Evolutionary conservation across 1,140 invertebrate species (phyloP), one percentile per base, ranked within the genome.

Genomic region (Maconellicoccus hirsutus): DNA sequence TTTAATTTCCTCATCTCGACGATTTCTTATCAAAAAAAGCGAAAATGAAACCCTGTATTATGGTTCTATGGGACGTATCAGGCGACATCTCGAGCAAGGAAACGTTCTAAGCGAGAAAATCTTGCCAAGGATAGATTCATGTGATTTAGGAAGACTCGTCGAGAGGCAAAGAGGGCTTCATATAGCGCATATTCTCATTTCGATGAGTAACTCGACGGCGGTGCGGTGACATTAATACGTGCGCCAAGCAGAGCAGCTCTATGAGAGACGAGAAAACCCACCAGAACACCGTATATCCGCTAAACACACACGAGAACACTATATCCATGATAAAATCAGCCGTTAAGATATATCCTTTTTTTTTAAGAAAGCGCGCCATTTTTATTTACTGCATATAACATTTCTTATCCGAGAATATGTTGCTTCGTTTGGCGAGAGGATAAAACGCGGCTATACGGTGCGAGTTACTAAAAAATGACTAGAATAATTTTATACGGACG

Each of bases 321-420:
- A 16, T 16, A 52, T 52, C 4, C 42, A 52, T 52, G 42, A 52
- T 52, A 52, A 52, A 52, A 52, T 52, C 42, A 52, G 42, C 42
- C 42, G 42, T 52, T 52, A 52, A 52, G 42, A 52, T 52, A 52
- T 52, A 52, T 52, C 42, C 42, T 52, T 19, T 16, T 52, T 52
- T 16, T 52, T 16, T 3, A 19, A 52, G n/a, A 52, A 2, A 6
- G 42, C 42, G 12, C 42, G 42, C 42, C 42, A 52, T 52, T 52
- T 52, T 52, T 52, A 52, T 52, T 52, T 52, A 52, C 42, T 52
- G 42, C 42, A 52, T 52, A 52, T 52, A 52, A 52, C 42, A 52
- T 52, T 52, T 52, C 42, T 52, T 52, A 19, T 52, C 10, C 42
- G 42, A 14, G 42, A 52, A 52, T 52, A 52, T 52, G 42, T 52